phyloP scores from a whole-genome alignment of 2,888 invertebrate genomes.

The Agrenia bidenticulata region DNA sequence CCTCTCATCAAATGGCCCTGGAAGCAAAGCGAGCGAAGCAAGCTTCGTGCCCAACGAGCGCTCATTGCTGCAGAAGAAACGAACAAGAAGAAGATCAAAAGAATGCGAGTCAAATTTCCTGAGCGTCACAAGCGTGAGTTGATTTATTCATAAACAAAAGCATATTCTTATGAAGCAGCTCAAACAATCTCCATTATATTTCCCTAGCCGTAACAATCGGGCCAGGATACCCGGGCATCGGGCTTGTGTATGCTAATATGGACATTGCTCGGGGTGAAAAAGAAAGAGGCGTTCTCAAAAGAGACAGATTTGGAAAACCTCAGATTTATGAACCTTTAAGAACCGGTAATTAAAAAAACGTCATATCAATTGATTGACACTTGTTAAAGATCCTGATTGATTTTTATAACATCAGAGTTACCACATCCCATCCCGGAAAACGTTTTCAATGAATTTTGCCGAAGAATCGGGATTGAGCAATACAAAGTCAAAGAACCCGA shows the following conservation, averaged over 20 bases:
- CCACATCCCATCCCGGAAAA: constrained; percentile 25
- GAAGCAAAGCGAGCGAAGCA: constrained; percentile 14
- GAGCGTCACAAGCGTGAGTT: constrained; percentile 25
- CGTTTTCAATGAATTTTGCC: constrained; percentile 25
- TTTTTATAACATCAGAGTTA: constrained; percentile 25
- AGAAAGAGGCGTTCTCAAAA: constrained; percentile 21
- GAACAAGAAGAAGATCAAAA: constrained; percentile 18
- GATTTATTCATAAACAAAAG: too few species aligned
- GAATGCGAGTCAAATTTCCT: constrained; percentile 33
- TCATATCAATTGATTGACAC: too few species aligned
- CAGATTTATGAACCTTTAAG: constrained; percentile 22
- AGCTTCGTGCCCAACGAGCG: constrained; percentile 10
- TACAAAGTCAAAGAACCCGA: constrained; percentile 8
- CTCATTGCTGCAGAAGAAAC: constrained; percentile 8
- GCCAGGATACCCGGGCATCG: constrained; percentile 28
- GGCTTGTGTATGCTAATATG: constrained; percentile 28
- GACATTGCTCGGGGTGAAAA: constrained; percentile 25
- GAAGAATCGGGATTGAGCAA: constrained; percentile 26
- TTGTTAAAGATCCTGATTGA: too few species aligned
- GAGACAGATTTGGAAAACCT: constrained; percentile 15
- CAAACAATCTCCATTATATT: neutral
- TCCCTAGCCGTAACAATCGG: constrained; percentile 24
- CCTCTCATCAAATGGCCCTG: constrained; percentile 22
- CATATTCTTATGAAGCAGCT: too few species aligned
- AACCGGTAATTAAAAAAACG: too few species aligned